These are phyloP conservation scores for Lochmaea capreae DNA, from an alignment of 2,888 invertebrate species.

Conservation along the genomic window DNA sequence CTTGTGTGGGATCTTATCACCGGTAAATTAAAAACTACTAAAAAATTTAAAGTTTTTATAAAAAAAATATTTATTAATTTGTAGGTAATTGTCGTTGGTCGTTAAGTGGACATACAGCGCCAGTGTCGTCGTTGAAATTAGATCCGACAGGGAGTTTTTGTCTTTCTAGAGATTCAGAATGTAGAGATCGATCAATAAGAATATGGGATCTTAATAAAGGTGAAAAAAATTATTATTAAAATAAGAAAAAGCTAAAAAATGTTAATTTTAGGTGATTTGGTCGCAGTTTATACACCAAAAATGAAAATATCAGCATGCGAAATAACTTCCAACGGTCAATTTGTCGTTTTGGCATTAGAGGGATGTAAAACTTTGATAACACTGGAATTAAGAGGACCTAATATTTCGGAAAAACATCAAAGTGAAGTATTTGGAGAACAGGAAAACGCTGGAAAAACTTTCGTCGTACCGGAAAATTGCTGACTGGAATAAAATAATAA, in stretches of 20 bases:
- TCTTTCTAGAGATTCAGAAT: constrained; percentile 79
- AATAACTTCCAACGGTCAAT: constrained; percentile 78
- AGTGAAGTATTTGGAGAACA: constrained; percentile 67
- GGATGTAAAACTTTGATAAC: constrained; percentile 75
- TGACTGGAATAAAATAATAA: constrained; percentile 51
- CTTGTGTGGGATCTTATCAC: constrained; percentile 89
- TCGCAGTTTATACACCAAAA: constrained; percentile 84
- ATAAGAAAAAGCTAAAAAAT: not conserved
- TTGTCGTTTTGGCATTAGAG: constrained; percentile 77
- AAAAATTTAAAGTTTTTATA: not conserved
- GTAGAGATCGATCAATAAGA: constrained; percentile 80
- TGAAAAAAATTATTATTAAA: constrained; percentile 57
- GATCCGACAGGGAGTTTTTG: constrained; percentile 79
- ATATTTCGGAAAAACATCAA: constrained; percentile 50
- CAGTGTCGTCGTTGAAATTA: constrained; percentile 79
- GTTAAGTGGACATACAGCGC: constrained; percentile 82
- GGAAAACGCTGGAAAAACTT: constrained; percentile 71
- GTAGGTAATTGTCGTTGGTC: constrained; percentile 82
- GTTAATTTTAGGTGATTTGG: constrained; percentile 74
- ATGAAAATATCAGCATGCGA: constrained; percentile 81
- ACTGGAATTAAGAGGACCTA: constrained; percentile 69
- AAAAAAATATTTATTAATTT: constrained; percentile 38
- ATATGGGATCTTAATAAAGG: constrained; percentile 86
- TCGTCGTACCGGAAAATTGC: constrained; percentile 69
- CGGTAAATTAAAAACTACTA: constrained; percentile 64